These are phyloP conservation scores for Hippopotamyrus pictus DNA, from an alignment of 2,797 vertebrate genomes.

Conservation along the genomic window DNA sequence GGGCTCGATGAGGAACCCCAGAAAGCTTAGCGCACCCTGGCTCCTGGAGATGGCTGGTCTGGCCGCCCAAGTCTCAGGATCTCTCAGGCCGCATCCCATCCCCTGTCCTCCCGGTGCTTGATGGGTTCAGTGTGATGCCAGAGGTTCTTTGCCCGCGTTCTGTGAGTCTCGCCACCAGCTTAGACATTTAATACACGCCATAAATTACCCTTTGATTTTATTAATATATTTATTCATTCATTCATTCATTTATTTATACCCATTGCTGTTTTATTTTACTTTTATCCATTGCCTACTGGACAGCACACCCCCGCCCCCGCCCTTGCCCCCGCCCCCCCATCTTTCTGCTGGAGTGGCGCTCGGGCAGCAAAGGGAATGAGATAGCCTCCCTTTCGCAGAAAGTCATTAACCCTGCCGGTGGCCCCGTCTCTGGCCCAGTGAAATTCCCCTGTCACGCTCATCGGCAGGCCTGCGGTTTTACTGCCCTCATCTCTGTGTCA, in stretches of 20 bases:
- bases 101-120: slow-evolving; percentile 56
- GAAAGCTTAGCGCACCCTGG: neutral
- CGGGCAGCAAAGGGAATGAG: slow-evolving; percentile 32
- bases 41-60: neutral
- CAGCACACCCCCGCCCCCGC: neutral
- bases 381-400: slow-evolving; percentile 46
- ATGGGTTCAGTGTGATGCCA: slow-evolving; percentile 52
- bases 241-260: slow-evolving; percentile 33
- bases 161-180: slow-evolving; percentile 60
- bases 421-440: slow-evolving; percentile 37
- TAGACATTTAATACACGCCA: slow-evolving; percentile 67
- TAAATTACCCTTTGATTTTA: slow-evolving; percentile 42
- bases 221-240: neutral
- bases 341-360: slow-evolving; percentile 7
- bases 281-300: slow-evolving; percentile 58
- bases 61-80: slow-evolving; percentile 24
- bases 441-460: slow-evolving; percentile 23
- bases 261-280: slow-evolving; percentile 51
- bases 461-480: slow-evolving; percentile 27
- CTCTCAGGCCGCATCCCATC: slow-evolving; percentile 41
- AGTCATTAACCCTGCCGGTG: slow-evolving; percentile 56
- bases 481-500: slow-evolving; percentile 42
- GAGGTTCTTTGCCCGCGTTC: slow-evolving; percentile 56
- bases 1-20: neutral
- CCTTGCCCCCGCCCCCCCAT: neutral